Evolutionary conservation across 2,797 vertebrate genomes (phyloP), one percentile per base, ranked within the genome.

Genomic region (Hafferia zeledoni): DNA sequence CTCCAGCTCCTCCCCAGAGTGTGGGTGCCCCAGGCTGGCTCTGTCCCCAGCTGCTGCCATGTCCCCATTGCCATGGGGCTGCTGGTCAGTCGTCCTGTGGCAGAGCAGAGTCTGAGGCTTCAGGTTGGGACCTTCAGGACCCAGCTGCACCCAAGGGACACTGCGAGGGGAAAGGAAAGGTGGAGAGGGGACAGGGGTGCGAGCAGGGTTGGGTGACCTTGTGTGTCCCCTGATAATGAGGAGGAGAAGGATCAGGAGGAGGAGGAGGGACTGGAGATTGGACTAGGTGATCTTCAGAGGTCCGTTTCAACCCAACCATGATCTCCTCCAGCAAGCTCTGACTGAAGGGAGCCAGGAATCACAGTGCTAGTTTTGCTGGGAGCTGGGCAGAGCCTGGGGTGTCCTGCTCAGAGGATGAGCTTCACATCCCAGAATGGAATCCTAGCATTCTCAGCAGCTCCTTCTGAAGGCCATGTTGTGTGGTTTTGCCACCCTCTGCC

Each of bases 1-100:
- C 88, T 97, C 94, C 83, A 98, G 75, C 92, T 98, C 98, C 11
- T 96, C 95, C 17, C 89, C 83, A 19, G 86, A 59, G 11, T 2
- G 1, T 0, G 28, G 74, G 7, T 72, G 81, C 19, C 69, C 77
- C 12, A 56, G 67, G 27, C 31, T 24, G 10, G 82, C 86, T 67
- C 90, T 96, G 76, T 97, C 85, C 35, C 89, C 95, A 52, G 85
- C 71, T 37, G 60, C 49, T 52, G 76, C 25, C 17, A 5, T 16
- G 23, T 74, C 68, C 39, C 23, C 61, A 1, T 81, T 69, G 8
- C 85, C 46, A 1, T 47, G 47, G 19, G 80, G 28, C 78, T 92
- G 95, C 90, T 17, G 35, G 30, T 97, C 95, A 24, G 89, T 3
- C 1, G 88, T 89, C 94, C 98, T 98, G 72, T 57, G 79, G 64